Base-by-base conservation (phyloP, 2,113 vertebrate genomes). In the Perca flavescens region DNA sequence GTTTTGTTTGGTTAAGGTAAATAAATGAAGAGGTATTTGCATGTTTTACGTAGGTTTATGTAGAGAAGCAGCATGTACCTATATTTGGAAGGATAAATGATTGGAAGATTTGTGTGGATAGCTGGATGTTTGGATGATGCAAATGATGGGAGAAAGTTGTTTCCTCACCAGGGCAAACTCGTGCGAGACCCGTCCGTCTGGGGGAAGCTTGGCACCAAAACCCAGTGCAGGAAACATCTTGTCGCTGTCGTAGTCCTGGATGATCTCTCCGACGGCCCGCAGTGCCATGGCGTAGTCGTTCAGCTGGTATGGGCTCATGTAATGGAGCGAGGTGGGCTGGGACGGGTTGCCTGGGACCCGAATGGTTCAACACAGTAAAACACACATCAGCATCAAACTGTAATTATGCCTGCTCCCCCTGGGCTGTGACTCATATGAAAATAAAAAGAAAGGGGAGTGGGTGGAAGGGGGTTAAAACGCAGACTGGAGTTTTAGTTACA, bases 141-240 rank as follows among this genome's bases (percentile, higher is more conserved):
- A 28, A 34, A 19, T 6, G 8, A 69, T 28, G 4, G 49, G 10
- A 70, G 6, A 40, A 72, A 11, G 21, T 17, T 0, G 40, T 67
- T 49, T 89, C 65, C 96, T 96, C 93, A 99, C 98, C 96, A 99
- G 92, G 56, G 98, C 97, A 93, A 99, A 99, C 88, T 99, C 98
- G 82, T 99, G 98, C 2, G 97, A 99, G 81, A 99, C 96, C 67
- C 97, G 96, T 93, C 98, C 98, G 86, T 99, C 97, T 15, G 98
- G 98, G 62, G 98, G 98, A 79, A 99, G 95, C 84, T 97, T 97
- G 90, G 98, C 98, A 70, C 98, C 98, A 83, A 99, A 99, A 22
- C 98, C 98, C 60, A 99, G 95, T 3, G 98, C 98, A 40, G 98
- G 98, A 91, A 99, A 99, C 96, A 99, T 96, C 95, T 99, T 99